phyloP scores from a whole-genome alignment of 2,888 invertebrate genomes.

The Patella ulyssiponensis region DNA sequence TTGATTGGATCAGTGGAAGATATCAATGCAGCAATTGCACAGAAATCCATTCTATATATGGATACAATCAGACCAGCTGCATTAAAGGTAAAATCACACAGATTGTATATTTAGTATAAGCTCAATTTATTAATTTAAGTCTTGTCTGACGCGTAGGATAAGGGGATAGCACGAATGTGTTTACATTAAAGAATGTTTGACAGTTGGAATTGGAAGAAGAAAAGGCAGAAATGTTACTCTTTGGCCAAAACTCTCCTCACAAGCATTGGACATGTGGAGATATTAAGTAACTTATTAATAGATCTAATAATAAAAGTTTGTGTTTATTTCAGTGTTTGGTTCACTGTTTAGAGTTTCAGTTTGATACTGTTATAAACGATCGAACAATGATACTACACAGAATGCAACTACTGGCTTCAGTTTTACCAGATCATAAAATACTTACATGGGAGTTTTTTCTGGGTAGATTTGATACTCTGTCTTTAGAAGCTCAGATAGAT shows the following conservation, averaged over 20 bases:
- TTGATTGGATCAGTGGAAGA: constrained; percentile 97
- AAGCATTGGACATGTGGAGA: too few relatives aligned
- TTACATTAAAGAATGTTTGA: too few relatives aligned
- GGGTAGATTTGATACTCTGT: constrained; percentile 94
- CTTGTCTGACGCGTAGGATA: too few relatives aligned
- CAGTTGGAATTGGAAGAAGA: too few relatives aligned
- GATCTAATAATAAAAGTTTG: neutral
- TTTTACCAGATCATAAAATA: constrained; percentile 89
- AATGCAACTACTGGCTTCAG: constrained; percentile 93
- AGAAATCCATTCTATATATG: constrained; percentile 90
- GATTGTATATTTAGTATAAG: too few relatives aligned
- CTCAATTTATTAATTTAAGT: too few relatives aligned
- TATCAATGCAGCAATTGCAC: constrained; percentile 93
- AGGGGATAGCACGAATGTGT: too few relatives aligned
- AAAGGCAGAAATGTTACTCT: too few relatives aligned
- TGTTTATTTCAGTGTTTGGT: constrained; percentile 78
- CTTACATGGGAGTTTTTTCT: constrained; percentile 98
- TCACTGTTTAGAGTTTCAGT: constrained; percentile 96
- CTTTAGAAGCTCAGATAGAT: constrained; percentile 95
- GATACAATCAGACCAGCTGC: constrained; percentile 94
- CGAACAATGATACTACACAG: constrained; percentile 96
- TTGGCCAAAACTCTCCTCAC: too few relatives aligned
- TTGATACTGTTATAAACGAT: constrained; percentile 96
- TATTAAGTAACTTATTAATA: too few relatives aligned
- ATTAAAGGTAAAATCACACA: constrained; percentile 78